Percentiles rank a stretch among this genome's conserved stretches.
These are phyloP conservation scores for Paralvinella palmiformis DNA, from an alignment of 1,140 invertebrate species.

Conservation along the genomic window DNA sequence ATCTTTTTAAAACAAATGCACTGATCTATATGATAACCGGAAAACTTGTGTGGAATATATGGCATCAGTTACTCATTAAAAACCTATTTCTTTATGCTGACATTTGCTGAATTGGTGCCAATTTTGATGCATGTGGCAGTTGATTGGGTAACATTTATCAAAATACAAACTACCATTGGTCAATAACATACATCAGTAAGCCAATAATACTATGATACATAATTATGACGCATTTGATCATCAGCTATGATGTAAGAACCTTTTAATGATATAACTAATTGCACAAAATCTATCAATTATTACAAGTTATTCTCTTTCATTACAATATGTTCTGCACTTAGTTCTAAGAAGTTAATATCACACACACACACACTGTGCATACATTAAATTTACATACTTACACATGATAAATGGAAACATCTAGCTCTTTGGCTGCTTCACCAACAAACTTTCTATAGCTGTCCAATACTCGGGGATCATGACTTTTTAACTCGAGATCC, in stretches of 20 bases:
- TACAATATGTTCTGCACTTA: neutral
- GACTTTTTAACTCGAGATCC: slow-evolving; percentile 78
- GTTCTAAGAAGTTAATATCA: neutral
- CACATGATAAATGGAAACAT: slow-evolving; percentile 67
- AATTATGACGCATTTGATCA: neutral
- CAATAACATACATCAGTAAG: too few relatives aligned
- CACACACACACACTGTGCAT: neutral
- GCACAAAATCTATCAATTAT: slow-evolving; percentile 6
- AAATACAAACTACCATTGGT: too few relatives aligned
- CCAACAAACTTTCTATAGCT: slow-evolving; percentile 81
- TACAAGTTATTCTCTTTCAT: neutral
- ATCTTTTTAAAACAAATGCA: neutral
- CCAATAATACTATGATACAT: too few relatives aligned
- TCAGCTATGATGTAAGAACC: neutral
- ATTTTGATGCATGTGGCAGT: too few relatives aligned
- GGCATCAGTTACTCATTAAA: too few relatives aligned
- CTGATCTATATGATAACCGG: neutral
- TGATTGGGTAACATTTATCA: too few relatives aligned
- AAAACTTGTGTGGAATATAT: neutral
- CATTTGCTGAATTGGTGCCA: too few relatives aligned
- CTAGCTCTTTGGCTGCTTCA: slow-evolving; percentile 71
- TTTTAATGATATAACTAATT: neutral
- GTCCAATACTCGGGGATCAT: slow-evolving; percentile 77
- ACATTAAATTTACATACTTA: slow-evolving; percentile 44
- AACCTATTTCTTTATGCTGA: too few relatives aligned